Base-by-base conservation (phyloP, 2,888 invertebrate genomes). In the Phyllotreta cruciferae region DNA sequence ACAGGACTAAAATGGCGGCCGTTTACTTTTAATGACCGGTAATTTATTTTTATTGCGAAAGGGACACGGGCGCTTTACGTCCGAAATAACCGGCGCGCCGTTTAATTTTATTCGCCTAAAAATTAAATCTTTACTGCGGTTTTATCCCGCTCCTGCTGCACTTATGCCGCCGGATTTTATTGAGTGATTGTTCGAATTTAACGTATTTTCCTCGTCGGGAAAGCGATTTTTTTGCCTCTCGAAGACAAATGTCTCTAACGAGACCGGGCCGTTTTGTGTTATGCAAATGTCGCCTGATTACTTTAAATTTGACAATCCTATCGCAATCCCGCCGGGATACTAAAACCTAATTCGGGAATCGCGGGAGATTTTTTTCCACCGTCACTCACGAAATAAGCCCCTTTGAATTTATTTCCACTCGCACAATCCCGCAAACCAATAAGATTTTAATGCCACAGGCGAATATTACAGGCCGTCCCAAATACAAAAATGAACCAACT, bases 201-300 rank as follows among this genome's bases (percentile, higher is more conserved):
- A n/a, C n/a, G n/a, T 24, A 24, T 24, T 24, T 24, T 24, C 4
- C 24, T 24, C 4, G 24, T 1, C 1, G 24, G 24, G 24, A 24
- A 24, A 24, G 24, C 50, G 10, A 38, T 13, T 7, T 53, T 36
- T n/a, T n/a, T n/a, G n/a, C 38, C n/a, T 6, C 24, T n/a, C 42
- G 37, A 56, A 60, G 60, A 64, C 60, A 60, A 64, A 64, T 64
- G 53, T 53, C 56, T 60, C 10, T 44, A 64, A 56, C 60, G 60
- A 60, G 56, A 52, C 41, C 53, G 56, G 53, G 56, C 47, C 60
- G 36, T 44, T 24, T 53, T 62, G 56, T 60, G 56, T 42, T 64
- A 64, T 64, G 64, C 60, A 64, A 60, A 64, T 64, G 47, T 11
- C 38, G 11, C 9, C 56, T 64, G 64, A 60, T 60, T 64, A 53